Base-by-base conservation (phyloP, 2,797 vertebrate species). In the Channallabes apus region DNA sequence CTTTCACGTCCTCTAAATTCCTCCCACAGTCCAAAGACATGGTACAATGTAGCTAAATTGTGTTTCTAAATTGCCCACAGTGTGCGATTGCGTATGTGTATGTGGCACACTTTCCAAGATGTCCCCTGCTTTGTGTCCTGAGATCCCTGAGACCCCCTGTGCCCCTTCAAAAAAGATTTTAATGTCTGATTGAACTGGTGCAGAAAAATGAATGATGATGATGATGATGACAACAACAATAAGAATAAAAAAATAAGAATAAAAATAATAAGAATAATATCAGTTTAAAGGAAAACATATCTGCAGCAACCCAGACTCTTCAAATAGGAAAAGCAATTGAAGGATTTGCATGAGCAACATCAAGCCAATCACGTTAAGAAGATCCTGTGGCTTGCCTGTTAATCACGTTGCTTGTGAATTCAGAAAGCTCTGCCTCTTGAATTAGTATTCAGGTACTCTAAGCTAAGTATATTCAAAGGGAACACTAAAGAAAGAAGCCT, bases 381-480 rank as follows among this genome's bases (percentile, higher is more conserved):
- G 27, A 58, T 18, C 1, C 20, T 76, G 54, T 32, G 73, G 32
- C 15, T 77, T 59, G 75, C 18, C 54, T 77, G 18, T 59, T 59
- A 59, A 77, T 77, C 27, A 58, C 56, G 54, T 59, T 77, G 54
- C 2, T 20, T 76, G 73, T 77, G 27, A 77, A 59, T 77, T 59
- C 18, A 35, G 29, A 35, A 77, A 59, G 15, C 54, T 35, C 54
- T 58, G 9, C 9, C 75, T 59, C 54, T 77, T 35, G 29, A 35
- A 77, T 77, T 77, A 35, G 54, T 35, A 77, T 77, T 77, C 75
- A 59, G 54, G 29, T 18, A 15, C 22, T 77, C 27, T 58, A 32
- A 2, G 22, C 29, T 59, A 32, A 59, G 72, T 29, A 58, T 22
- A 9, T 8, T 77, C 54, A 12, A 18, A 59, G 18, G 54, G 29